Percentiles rank a stretch among this genome's conserved stretches.
phyloP scores from a whole-genome alignment of 2,888 invertebrate species.

The Gymnocheta viridis region DNA sequence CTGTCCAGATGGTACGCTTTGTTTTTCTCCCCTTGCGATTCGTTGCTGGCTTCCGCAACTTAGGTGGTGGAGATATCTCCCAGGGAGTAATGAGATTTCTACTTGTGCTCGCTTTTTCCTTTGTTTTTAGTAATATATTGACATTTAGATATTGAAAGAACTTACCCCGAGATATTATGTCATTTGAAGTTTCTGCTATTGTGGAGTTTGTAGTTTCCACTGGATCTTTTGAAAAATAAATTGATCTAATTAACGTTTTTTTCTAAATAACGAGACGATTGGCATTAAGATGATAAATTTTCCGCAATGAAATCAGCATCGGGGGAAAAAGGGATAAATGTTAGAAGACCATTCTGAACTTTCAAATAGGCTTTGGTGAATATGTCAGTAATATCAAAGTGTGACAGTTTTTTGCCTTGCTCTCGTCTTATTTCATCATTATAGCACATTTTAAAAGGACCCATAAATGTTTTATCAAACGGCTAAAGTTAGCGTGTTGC shows the following conservation, averaged over 20 bases:
- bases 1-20: slow-evolving; percentile 41
- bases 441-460: slow-evolving; percentile 63
- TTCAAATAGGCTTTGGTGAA: slow-evolving; percentile 61
- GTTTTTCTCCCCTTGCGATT: slow-evolving; percentile 53
- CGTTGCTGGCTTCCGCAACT: slow-evolving; percentile 32
- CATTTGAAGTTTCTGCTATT: slow-evolving; percentile 2
- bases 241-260: not conserved
- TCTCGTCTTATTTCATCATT: slow-evolving; percentile 62
- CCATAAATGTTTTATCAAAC: slow-evolving; percentile 66
- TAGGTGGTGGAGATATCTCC: slow-evolving; percentile 59
- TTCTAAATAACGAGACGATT: not conserved
- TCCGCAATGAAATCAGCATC: slow-evolving; percentile 64
- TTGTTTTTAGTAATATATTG: not conserved
- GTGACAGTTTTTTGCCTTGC: slow-evolving; percentile 50
- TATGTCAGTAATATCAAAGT: slow-evolving; percentile 50
- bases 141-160: slow-evolving; percentile 1
- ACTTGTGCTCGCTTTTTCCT: not conserved
- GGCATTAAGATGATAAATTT: not conserved
- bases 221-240: slow-evolving; percentile 6
- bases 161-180: slow-evolving; percentile 23
- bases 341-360: slow-evolving; percentile 60
- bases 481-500: slow-evolving; percentile 32
- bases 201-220: not conserved
- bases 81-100: slow-evolving; percentile 31
- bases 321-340: slow-evolving; percentile 67